A percentile compares a stretch with the other conserved stretches of the same genome.
These are phyloP conservation scores for Rhea pennata DNA, from an alignment of 2,113 vertebrate genomes.

Conservation along the genomic window DNA sequence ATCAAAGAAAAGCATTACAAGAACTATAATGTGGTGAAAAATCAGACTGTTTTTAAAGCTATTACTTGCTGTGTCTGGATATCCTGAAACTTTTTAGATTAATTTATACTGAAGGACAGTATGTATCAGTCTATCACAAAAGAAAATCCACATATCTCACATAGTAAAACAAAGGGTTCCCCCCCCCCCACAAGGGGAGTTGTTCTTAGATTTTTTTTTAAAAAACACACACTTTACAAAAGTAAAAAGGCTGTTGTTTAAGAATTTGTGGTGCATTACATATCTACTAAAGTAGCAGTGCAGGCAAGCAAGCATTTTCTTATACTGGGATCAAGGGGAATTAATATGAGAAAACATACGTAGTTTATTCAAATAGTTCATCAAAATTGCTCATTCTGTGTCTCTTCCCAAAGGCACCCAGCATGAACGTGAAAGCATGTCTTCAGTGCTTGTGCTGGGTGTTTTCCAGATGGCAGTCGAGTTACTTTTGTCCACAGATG, in stretches of 20 bases:
- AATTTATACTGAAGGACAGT: neutral
- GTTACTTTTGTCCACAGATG: neutral
- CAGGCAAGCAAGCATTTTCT: too few relatives aligned
- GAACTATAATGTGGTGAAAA: neutral
- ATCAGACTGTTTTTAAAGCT: neutral
- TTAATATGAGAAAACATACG: neutral
- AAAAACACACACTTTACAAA: too few relatives aligned
- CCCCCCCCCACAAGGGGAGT: too few relatives aligned
- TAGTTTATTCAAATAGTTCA: neutral
- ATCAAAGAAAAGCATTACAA: neutral
- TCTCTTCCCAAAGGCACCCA: neutral
- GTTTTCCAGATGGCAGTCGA: neutral
- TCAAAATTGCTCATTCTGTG: neutral
- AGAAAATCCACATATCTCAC: neutral
- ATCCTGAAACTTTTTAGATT: neutral
- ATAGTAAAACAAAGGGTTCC: neutral
- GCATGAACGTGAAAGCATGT: neutral
- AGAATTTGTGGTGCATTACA: neutral
- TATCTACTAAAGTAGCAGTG: neutral
- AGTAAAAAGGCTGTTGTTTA: neutral
- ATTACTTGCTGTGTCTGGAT: neutral
- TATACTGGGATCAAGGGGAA: neutral
- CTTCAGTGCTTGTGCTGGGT: too few relatives aligned
- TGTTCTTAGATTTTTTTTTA: too few relatives aligned
- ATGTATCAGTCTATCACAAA: neutral